Base-by-base conservation (phyloP, 2,113 vertebrate genomes). In the Ophthalmolycus amberensis region DNA sequence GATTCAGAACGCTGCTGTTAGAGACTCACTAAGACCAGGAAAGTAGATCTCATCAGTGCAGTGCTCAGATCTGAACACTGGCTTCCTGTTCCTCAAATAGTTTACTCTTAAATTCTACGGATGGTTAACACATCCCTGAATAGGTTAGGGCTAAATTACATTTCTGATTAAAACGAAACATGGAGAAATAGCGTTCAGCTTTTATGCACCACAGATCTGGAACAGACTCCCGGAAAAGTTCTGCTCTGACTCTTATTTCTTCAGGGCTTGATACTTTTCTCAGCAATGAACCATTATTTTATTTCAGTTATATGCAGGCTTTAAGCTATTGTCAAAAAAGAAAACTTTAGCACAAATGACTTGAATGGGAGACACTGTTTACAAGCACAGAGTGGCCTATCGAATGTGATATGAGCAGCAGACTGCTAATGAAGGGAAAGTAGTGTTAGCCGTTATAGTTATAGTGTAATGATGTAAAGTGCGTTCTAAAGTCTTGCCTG, bases 361-460 rank as follows among this genome's bases (percentile, higher is more conserved):
- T 52, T 27, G 40, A 70, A 38, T 62, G 15, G 27, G 70, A 50
- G 20, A 8, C 29, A 6, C 48, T 58, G 38, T 72, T 80, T 27
- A 44, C 29, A 38, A 70, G 59, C 58, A 70, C 14, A 65, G 10
- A 69, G 44, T 34, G 42, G 25, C 37, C 15, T 66, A n/a, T 64
- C 48, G 22, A 29, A 67, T 27, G 18, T 27, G 16, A 67, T 37
- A 38, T 72, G n/a, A 69, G 27, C 44, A 44, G 20, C 12, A 75
- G 37, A 67, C 42, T n/a, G 66, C 7, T 72, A 77, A 74, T 10
- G 4, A 20, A 44, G 18, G 16, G n/a, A 52, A 32, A 44, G 7
- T 40, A 48, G 29, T 18, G 37, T 16, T 74, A 50, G 76, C 80
- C 69, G 58, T 83, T 72, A 69, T 4, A 58, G n/a, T 68, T 67